phyloP scores from a whole-genome alignment of 2,888 invertebrate species.

The Sympetrum striolatum region DNA sequence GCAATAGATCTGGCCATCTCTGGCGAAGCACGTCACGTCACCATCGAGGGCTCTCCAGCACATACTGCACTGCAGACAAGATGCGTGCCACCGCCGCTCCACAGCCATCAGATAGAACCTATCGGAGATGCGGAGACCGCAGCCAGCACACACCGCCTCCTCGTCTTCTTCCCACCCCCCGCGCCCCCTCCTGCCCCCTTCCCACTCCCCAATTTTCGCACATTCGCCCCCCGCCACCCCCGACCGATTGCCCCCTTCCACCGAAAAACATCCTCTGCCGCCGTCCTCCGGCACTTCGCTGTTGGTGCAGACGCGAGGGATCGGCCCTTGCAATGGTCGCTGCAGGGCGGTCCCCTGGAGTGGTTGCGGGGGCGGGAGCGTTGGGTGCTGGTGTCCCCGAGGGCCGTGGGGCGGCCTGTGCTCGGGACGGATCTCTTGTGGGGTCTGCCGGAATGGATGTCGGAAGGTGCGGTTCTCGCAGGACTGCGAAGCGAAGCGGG shows the following conservation, averaged over 20 bases:
- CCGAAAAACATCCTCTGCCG: background rate
- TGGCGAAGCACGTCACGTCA: constrained; percentile 89
- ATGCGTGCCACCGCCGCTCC: constrained; percentile 91
- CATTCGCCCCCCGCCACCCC: background rate
- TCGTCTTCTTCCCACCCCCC: constrained; percentile 57
- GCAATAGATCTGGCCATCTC: constrained; percentile 94
- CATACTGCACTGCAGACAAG: constrained; percentile 89
- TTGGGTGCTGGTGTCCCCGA: background rate
- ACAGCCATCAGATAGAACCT: constrained; percentile 90
- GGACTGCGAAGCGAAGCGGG: constrained; percentile 44
- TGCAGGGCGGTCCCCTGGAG: constrained; percentile 18
- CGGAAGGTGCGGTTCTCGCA: constrained; percentile 44
- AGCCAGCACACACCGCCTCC: constrained; percentile 77
- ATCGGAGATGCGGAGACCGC: constrained; percentile 85
- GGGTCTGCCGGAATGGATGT: constrained; percentile 19
- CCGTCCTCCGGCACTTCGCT: constrained; percentile 15
- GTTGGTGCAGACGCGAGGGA: background rate
- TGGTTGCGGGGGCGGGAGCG: background rate
- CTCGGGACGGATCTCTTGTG: constrained; percentile 7
- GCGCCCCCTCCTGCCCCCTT: constrained; percentile 57
- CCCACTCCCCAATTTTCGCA: constrained; percentile 41
- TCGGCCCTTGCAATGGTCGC: background rate
- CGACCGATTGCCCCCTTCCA: background rate
- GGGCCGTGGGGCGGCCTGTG: background rate
- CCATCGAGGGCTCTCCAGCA: constrained; percentile 89